phyloP scores from a whole-genome alignment of 1,140 invertebrate species.

The Latrodectus geometricus region DNA sequence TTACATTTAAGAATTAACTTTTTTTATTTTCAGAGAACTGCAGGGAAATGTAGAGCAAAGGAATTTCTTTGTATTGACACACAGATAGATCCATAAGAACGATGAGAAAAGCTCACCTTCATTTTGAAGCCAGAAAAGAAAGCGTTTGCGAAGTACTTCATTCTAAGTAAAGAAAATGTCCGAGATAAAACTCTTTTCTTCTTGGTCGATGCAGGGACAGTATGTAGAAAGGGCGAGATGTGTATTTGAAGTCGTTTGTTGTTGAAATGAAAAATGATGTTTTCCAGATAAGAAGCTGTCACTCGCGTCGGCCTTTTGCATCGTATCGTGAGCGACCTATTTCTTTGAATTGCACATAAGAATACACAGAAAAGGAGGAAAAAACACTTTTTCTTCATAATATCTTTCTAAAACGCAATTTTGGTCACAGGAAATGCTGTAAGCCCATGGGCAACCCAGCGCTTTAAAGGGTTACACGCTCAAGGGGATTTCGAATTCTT shows the following conservation, averaged over 20 bases:
- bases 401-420: not conserved
- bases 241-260: slow-evolving; percentile 34
- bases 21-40: no score
- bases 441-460: not conserved
- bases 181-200: no score
- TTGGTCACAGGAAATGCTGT: not conserved
- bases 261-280: slow-evolving; percentile 38
- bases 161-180: no score
- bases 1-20: no score
- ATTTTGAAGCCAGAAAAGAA: no score
- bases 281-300: slow-evolving; percentile 35
- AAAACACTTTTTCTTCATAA: not conserved
- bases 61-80: no score
- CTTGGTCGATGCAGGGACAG: no score
- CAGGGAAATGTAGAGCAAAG: no score
- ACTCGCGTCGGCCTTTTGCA: slow-evolving; percentile 28
- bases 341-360: slow-evolving; percentile 18
- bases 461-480: not conserved
- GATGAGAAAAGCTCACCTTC: no score
- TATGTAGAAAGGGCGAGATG: slow-evolving; percentile 2
- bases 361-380: not conserved
- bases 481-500: not conserved
- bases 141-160: no score
- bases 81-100: no score
- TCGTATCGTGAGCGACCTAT: slow-evolving; percentile 40